Evolutionary conservation across 2,113 vertebrate genomes (phyloP), one percentile per base, ranked within the genome.

Genomic region (Osmerus eperlanus): DNA sequence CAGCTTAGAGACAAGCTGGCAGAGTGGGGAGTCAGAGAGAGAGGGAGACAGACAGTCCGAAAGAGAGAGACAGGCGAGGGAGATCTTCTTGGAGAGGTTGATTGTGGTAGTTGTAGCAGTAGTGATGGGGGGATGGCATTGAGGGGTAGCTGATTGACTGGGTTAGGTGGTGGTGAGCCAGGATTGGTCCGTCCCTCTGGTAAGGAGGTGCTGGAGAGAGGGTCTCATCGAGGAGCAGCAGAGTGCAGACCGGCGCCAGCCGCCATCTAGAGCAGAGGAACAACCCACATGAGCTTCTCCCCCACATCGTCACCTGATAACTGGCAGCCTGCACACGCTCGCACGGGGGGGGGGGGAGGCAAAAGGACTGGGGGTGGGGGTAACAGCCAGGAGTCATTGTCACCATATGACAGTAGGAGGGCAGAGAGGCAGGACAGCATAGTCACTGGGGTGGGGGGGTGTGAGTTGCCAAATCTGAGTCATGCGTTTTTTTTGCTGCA

Each of bases 241-340:
- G 94, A 93, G 91, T 95, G 95, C 85, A 95, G 94, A 89, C 92
- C 94, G 82, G 93, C 89, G 89, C 91, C 91, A 85, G 93, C 92
- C 86, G 92, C 92, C 92, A 96, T 94, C 95, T 95, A 91, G 88
- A 53, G 70, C 61, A 32, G 28, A 64, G 62, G 32, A 29, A 29
- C 15, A 12, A 28, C 8, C 29, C 29, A n/a, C 1, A 32, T 64
- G 6, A 47, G 41, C 41, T 47, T 47, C 9, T 47, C 41, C 9
- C 5, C 9, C 41, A 47, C 41, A 47, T 12, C 2, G 41, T 47
- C 8, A 7, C 41, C 8, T 47, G 41, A 7, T 47, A 47, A 47
- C 41, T 12, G 7, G 9, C 41, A 47, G 41, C 41, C 41, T 47
- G 41, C 41, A 47, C 41, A 47, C 41, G 9, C 41, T 47, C 1